Base-by-base conservation (phyloP, 2,797 vertebrate species). In the Melanotaenia maccullochi region DNA sequence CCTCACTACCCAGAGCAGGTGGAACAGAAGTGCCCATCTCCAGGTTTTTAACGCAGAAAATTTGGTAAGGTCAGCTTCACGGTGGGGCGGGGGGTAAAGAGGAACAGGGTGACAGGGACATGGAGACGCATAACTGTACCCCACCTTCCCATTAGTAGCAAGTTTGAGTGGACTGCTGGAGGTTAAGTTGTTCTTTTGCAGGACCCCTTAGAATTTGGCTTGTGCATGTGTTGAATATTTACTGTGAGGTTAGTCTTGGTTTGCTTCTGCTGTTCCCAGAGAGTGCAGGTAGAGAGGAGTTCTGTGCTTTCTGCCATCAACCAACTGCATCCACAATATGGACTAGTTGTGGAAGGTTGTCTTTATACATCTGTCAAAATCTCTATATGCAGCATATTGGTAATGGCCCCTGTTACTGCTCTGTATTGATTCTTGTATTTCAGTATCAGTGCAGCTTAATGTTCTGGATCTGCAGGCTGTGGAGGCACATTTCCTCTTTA, bases 181-280 rank as follows among this genome's bases (percentile, higher is more conserved):
- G 83, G 81, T 85, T 79, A 88, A 89, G 65, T 79, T 87, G 85
- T 90, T 86, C 78, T 72, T 66, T 74, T 76, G 69, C 1, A 0
- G 65, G 60, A 85, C 85, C 83, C 71, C 47, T 80, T 90, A 86
- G 92, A 70, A 54, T 79, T 79, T 82, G 67, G 35, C 71, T 65
- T 55, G 75, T 68, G 73, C 68, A 63, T 78, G 83, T 82, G 71
- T 68, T 87, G 81, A 90, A 93, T 87, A 90, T 86, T 90, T 83
- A 87, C 80, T 61, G 55, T 28, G 73, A 71, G 81, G 82, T 87
- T 83, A 68, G 63, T 30, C 13, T 57, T 58, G 73, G 74, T 76
- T 81, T 44, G 61, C 44, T 55, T 70, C 49, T 58, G 64, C 71
- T 79, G 81, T 70, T 65, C 58, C 44, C 22, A 49, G 3, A 52